Conservation (phyloP, 2,888 invertebrate genomes). For the Empis livida region DNA sequence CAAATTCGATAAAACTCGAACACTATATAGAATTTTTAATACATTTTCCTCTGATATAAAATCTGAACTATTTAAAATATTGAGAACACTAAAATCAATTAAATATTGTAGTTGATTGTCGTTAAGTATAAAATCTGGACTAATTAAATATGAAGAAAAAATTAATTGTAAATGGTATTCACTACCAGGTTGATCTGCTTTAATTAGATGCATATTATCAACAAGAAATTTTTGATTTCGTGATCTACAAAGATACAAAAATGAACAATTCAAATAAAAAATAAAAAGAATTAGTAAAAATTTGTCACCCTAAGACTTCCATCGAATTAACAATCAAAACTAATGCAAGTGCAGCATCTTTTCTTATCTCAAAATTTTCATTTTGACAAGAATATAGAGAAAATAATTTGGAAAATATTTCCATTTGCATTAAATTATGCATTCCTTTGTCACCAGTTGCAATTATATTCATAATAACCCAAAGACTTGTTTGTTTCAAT, state of each 20-base stretch:
- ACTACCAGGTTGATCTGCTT: neutral
- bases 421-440: slow-evolving; percentile 23
- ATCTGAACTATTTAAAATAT: neutral
- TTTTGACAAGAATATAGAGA: neutral
- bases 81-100: neutral
- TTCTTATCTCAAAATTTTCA: neutral
- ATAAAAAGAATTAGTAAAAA: too few species aligned
- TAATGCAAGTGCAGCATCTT: neutral
- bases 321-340: neutral
- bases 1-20: neutral
- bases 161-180: neutral
- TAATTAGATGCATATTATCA: too few species aligned
- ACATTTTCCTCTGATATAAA: neutral
- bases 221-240: too few species aligned
- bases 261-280: too few species aligned
- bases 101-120: neutral
- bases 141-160: neutral
- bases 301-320: neutral
- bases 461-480: slow-evolving; percentile 29
- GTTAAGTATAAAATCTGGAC: neutral
- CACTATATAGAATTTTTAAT: neutral
- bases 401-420: slow-evolving; percentile 21
- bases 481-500: slow-evolving; percentile 25
- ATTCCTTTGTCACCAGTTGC: slow-evolving; percentile 22
- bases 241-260: too few species aligned